These are phyloP conservation scores for Rissa tridactyla DNA, from an alignment of 2,113 vertebrate species.

Conservation along the genomic window DNA sequence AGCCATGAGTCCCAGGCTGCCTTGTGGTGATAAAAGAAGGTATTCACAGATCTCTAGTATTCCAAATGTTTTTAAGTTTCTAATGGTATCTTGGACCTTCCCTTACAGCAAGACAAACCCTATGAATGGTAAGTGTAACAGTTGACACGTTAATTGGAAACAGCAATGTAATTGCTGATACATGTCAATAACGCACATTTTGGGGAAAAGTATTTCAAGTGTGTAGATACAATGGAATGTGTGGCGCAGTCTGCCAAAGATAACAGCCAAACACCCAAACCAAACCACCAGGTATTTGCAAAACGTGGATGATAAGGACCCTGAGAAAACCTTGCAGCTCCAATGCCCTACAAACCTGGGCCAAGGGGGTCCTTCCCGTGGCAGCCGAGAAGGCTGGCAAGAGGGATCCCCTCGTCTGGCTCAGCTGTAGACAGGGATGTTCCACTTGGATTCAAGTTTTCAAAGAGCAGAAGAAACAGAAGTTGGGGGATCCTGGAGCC, in stretches of 20 bases:
- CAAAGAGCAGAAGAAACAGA: background rate
- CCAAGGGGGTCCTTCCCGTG: accelerated
- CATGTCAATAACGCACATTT: background rate
- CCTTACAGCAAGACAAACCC: background rate
- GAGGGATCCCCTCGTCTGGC: background rate
- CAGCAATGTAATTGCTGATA: background rate
- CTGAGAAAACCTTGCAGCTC: background rate
- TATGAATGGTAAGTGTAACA: background rate
- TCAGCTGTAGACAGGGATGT: background rate
- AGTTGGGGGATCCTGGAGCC: background rate
- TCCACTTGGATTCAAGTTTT: background rate
- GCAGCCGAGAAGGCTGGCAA: background rate
- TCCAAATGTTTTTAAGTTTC: background rate
- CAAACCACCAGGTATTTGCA: background rate
- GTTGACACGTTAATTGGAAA: background rate
- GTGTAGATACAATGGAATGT: background rate
- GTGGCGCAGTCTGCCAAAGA: background rate
- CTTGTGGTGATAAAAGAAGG: background rate
- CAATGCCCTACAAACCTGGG: background rate
- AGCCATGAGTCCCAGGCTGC: background rate
- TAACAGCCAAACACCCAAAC: background rate
- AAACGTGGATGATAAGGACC: background rate
- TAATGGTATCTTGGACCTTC: background rate
- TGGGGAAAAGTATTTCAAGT: background rate
- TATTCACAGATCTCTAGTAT: background rate